Percentiles rank a stretch among this genome's conserved stretches.
These are phyloP conservation scores for Thamnaconus septentrionalis DNA, from an alignment of 2,113 vertebrate species.

Conservation along the genomic window DNA sequence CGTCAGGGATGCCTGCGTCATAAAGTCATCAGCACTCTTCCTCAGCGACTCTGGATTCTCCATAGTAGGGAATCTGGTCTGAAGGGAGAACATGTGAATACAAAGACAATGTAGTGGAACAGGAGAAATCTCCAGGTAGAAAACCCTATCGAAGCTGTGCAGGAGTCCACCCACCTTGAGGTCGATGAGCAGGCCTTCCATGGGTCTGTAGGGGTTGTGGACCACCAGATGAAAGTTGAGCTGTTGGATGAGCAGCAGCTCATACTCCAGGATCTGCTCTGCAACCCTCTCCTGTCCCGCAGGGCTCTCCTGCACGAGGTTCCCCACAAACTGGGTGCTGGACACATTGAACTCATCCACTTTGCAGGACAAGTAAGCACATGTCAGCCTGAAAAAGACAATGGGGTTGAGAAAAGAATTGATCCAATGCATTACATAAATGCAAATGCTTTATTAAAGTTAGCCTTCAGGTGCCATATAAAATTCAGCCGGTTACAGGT, in stretches of 20 bases:
- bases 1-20: constrained; percentile 85
- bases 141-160: not conserved
- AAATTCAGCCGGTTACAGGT: no score
- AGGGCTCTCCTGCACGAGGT: constrained; percentile 86
- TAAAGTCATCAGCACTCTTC: constrained; percentile 92
- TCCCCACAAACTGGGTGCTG: constrained; percentile 91
- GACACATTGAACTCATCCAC: constrained; percentile 99
- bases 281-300: constrained; percentile 84
- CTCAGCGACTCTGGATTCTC: constrained; percentile 92
- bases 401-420: not conserved
- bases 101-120: not conserved
- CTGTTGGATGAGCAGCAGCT: constrained; percentile 93
- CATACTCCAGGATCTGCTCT: constrained; percentile 94
- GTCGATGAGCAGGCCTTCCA: constrained; percentile 95
- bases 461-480: no score
- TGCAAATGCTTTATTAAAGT: no score
- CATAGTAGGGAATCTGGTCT: constrained; percentile 89
- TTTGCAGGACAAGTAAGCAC: constrained; percentile 93
- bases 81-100: not conserved
- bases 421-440: no score
- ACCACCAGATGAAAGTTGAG: constrained; percentile 96
- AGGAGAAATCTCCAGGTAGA: not conserved
- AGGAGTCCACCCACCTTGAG: constrained; percentile 80
- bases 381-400: constrained; percentile 82
- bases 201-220: constrained; percentile 92